A percentile compares a stretch with the other conserved stretches of the same genome.
These are phyloP conservation scores for Semicossyphus pulcher DNA, from an alignment of 2,113 vertebrate species.

Conservation along the genomic window DNA sequence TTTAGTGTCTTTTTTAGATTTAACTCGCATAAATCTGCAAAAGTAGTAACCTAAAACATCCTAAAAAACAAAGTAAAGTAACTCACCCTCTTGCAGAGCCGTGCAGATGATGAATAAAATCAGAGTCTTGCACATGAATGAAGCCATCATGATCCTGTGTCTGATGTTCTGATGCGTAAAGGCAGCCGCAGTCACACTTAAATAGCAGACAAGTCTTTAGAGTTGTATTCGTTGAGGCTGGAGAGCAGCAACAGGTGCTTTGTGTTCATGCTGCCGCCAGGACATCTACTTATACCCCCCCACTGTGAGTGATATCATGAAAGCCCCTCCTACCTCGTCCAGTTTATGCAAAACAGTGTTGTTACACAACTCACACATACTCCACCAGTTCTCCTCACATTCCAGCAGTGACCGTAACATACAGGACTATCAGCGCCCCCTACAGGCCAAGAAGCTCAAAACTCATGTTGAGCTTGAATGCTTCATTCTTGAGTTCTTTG, in stretches of 20 bases:
- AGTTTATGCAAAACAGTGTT: constrained; percentile 9
- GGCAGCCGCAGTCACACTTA: neutral
- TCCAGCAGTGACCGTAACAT: constrained; percentile 31
- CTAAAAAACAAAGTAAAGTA: neutral
- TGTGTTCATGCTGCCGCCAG: constrained; percentile 52
- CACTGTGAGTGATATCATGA: neutral
- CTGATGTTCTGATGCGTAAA: neutral
- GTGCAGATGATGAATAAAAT: constrained; percentile 59
- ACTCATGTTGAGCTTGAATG: neutral
- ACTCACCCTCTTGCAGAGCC: constrained; percentile 77
- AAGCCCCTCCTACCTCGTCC: constrained; percentile 38
- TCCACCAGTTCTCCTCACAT: constrained; percentile 53
- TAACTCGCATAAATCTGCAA: no score
- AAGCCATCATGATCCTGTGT: constrained; percentile 57
- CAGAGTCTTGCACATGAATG: constrained; percentile 49
- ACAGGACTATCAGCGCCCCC: constrained; percentile 13
- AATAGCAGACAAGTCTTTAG: neutral
- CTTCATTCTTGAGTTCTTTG: neutral
- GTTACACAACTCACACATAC: constrained; percentile 51
- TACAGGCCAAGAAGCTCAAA: constrained; percentile 3
- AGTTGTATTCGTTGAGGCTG: constrained; percentile 7
- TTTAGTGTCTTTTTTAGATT: no score
- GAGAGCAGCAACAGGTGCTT: constrained; percentile 78
- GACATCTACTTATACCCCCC: constrained; percentile 73
- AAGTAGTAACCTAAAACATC: neutral